phyloP scores from a whole-genome alignment of 2,113 vertebrate species.

The Telmatochromis bifrenatus region DNA sequence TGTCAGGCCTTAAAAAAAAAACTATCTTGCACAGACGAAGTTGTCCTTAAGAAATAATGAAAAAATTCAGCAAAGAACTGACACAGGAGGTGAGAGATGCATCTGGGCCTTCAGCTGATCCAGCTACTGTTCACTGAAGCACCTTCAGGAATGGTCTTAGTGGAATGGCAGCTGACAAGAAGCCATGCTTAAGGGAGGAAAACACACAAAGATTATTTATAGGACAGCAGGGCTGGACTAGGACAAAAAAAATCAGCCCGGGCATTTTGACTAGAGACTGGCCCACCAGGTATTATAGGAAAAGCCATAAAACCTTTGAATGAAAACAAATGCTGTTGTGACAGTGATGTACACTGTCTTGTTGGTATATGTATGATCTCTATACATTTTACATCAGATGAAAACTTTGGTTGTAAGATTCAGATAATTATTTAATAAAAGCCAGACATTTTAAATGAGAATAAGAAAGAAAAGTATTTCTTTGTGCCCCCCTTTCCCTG shows the following conservation, averaged over 20 bases:
- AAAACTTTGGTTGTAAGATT: not conserved
- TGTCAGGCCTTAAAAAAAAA: not conserved
- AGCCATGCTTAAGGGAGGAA: not conserved
- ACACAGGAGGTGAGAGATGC: not conserved
- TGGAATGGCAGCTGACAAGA: not conserved
- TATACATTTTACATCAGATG: not conserved
- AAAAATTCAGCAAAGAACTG: not conserved
- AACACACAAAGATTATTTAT: not conserved
- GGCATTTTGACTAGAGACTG: not conserved
- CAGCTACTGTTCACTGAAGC: not conserved
- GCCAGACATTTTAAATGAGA: not conserved
- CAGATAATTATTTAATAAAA: not conserved
- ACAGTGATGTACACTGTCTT: not conserved
- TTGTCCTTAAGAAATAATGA: not conserved
- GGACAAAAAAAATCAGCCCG: not conserved
- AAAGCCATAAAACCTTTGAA: not conserved
- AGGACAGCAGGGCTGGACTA: not conserved
- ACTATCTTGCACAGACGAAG: not conserved
- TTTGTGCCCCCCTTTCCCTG: rapidly evolving
- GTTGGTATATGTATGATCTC: not conserved
- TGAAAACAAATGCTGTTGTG: not conserved
- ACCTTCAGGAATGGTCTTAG: not conserved
- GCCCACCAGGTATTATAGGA: not conserved
- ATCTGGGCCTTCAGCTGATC: not conserved
- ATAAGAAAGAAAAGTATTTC: not conserved